phyloP scores from a whole-genome alignment of 1,140 invertebrate genomes.

The Caenorhabditis tropicalis region DNA sequence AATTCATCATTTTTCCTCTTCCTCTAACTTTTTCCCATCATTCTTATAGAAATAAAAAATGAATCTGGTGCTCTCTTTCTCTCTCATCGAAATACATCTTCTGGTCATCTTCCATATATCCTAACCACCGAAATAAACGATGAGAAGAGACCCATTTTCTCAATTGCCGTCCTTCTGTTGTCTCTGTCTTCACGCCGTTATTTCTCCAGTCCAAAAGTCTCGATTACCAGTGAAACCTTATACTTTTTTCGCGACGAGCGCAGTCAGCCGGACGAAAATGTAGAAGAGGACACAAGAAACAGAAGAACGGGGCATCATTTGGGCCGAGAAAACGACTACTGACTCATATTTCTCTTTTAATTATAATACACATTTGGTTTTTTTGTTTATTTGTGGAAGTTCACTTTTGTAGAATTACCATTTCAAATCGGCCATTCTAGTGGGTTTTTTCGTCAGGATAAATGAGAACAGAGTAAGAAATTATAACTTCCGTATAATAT shows the following conservation, averaged over 20 bases:
- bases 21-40: background rate
- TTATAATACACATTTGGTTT: slow-evolving; percentile 12
- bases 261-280: background rate
- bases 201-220: slow-evolving; percentile 18
- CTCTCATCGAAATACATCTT: background rate
- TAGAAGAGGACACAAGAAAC: background rate
- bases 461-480: too few species aligned
- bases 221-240: slow-evolving; percentile 40
- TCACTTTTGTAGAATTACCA: too few species aligned
- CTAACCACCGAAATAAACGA: slow-evolving; percentile 40
- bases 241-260: slow-evolving; percentile 37
- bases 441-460: too few species aligned
- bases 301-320: background rate
- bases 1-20: background rate
- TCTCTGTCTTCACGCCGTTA: background rate
- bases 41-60: background rate
- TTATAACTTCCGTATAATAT: too few species aligned
- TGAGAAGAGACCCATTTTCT: slow-evolving; percentile 43
- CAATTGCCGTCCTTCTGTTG: slow-evolving; percentile 26
- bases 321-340: background rate
- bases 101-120: slow-evolving; percentile 8
- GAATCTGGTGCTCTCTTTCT: background rate
- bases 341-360: slow-evolving; percentile 19
- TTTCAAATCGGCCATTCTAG: too few species aligned
- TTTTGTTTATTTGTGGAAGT: background rate